A percentile compares a stretch with the other conserved stretches of the same genome.
These are phyloP conservation scores for Emydura subglobosa DNA, from an alignment of 2,113 vertebrate species.

Conservation along the genomic window DNA sequence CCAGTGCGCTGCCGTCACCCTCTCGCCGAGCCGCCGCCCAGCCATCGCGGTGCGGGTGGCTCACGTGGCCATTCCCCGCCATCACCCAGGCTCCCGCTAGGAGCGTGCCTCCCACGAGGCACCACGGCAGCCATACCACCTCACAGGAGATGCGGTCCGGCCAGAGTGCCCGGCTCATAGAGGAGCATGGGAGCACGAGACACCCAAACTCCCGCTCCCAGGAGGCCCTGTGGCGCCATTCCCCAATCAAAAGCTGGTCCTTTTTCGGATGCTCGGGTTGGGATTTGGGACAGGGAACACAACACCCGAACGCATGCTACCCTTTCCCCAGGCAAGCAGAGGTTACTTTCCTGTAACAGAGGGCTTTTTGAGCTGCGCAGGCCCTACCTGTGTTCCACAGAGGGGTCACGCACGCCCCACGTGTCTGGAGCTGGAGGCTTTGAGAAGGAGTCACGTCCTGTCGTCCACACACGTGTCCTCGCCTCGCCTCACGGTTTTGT, in stretches of 20 bases:
- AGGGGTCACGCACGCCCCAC: not conserved
- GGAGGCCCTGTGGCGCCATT: not conserved
- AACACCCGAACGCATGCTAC: not conserved
- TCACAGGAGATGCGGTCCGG: no score
- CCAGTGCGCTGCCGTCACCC: not conserved
- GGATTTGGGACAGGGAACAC: not conserved
- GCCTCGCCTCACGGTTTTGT: not conserved
- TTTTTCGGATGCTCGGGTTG: not conserved
- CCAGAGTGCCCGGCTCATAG: no score
- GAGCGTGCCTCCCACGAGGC: no score
- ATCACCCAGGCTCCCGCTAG: no score
- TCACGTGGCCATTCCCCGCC: not conserved
- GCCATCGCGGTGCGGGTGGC: not conserved
- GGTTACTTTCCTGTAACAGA: not conserved
- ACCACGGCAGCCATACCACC: no score
- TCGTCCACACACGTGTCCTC: not conserved
- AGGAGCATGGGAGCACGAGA: not conserved
- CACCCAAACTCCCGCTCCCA: not conserved
- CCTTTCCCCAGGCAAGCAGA: not conserved
- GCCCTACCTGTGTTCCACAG: not conserved
- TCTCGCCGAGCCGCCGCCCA: not conserved
- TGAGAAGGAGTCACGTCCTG: not conserved
- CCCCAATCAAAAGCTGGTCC: not conserved
- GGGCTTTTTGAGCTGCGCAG: not conserved
- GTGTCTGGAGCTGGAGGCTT: not conserved